Percentiles rank a stretch among this genome's conserved stretches.
These are phyloP conservation scores for Trichonephila inaurata DNA, from an alignment of 1,140 invertebrate genomes.

Conservation along the genomic window DNA sequence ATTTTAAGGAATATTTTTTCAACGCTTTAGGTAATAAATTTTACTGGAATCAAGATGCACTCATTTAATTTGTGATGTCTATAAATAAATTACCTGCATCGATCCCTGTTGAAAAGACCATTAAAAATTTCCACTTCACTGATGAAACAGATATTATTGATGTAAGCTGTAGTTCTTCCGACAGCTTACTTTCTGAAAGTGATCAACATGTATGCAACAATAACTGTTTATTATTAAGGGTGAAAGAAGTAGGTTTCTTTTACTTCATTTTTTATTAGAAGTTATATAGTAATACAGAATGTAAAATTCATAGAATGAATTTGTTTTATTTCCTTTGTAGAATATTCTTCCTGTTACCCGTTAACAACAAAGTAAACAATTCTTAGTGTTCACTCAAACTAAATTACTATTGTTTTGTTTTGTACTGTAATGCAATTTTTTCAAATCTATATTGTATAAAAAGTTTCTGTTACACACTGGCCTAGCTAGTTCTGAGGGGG, in stretches of 20 bases:
- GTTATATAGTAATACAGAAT: no score
- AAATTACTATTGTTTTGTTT: no score
- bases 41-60: no score
- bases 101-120: background rate
- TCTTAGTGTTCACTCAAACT: no score
- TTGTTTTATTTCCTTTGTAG: background rate
- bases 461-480: no score
- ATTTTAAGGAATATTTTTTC: no score
- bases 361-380: no score
- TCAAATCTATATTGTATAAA: no score
- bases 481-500: no score
- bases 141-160: slow-evolving; percentile 69
- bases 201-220: slow-evolving; percentile 45
- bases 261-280: background rate
- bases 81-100: background rate
- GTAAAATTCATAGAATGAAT: background rate
- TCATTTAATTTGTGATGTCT: background rate
- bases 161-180: slow-evolving; percentile 69
- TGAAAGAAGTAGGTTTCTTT: slow-evolving; percentile 48
- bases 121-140: slow-evolving; percentile 60
- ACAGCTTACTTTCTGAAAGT: slow-evolving; percentile 54
- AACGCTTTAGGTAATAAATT: no score
- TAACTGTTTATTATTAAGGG: slow-evolving; percentile 24
- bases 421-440: no score
- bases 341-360: no score